phyloP scores from a whole-genome alignment of 2,113 vertebrate species.

The Anolis carolinensis region DNA sequence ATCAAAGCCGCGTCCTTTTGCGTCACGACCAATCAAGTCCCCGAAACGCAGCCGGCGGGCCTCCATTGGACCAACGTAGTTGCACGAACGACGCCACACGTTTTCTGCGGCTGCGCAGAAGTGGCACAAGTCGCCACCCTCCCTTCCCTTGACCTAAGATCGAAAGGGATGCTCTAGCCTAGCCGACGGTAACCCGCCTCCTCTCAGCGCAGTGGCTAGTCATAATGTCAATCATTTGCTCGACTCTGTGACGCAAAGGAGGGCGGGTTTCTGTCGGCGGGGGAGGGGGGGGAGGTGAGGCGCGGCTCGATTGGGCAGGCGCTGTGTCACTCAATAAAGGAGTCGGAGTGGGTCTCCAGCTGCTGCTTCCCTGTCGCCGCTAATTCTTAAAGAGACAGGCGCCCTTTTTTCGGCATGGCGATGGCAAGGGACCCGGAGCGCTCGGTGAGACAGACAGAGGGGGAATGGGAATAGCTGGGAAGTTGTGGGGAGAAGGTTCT shows the following conservation, averaged over 20 bases:
- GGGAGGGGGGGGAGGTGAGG: no score
- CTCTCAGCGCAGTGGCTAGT: no score
- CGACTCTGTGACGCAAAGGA: neutral
- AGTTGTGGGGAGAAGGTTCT: neutral
- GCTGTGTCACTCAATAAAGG: neutral
- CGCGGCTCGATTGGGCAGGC: neutral
- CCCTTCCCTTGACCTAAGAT: neutral
- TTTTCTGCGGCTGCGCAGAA: conserved; percentile 35
- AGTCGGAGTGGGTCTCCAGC: no score
- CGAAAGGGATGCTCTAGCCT: no score
- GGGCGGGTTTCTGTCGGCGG: neutral
- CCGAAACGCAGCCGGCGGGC: no score
- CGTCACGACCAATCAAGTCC: no score
- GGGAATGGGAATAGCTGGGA: no score
- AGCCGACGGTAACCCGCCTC: no score
- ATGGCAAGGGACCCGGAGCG: neutral
- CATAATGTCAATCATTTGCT: no score
- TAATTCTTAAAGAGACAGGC: conserved; percentile 51
- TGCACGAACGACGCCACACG: neutral
- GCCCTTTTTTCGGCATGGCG: conserved; percentile 37
- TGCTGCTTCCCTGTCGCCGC: no score
- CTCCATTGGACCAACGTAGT: no score
- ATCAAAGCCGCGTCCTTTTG: neutral
- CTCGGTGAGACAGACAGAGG: conserved; percentile 29
- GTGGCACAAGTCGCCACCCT: accelerated